A percentile compares a stretch with the other conserved stretches of the same genome.
phyloP scores from a whole-genome alignment of 2,113 vertebrate genomes.

The Vimba vimba region DNA sequence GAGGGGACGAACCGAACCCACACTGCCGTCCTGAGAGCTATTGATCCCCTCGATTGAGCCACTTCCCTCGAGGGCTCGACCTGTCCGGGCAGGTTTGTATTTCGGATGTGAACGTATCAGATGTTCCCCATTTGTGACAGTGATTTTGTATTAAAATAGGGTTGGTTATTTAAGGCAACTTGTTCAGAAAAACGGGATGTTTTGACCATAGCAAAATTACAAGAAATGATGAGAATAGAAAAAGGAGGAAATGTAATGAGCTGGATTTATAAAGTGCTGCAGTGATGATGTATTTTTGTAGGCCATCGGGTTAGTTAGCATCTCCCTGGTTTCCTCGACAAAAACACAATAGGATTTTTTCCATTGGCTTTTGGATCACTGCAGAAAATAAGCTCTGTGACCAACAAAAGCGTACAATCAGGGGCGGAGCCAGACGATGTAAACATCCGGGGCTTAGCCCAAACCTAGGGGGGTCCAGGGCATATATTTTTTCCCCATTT shows the following conservation, averaged over 20 bases:
- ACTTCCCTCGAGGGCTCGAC: neutral
- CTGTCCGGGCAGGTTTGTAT: neutral
- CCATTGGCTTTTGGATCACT: neutral
- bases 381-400: too few species aligned
- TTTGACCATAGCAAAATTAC: neutral
- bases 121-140: neutral
- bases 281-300: neutral
- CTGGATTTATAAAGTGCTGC: neutral
- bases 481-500: too few species aligned
- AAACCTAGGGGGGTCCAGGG: too few species aligned
- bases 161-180: conserved; percentile 1
- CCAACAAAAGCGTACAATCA: too few species aligned
- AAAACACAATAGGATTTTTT: neutral
- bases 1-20: neutral
- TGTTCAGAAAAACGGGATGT: neutral
- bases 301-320: neutral
- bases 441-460: too few species aligned
- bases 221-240: neutral
- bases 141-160: neutral
- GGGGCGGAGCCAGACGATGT: too few species aligned
- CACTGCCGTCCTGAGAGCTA: conserved; percentile 29
- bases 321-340: neutral
- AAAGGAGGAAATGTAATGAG: neutral
- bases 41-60: conserved; percentile 43
- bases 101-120: conserved; percentile 6